These are phyloP conservation scores for Dinomys branickii DNA, from an alignment of 2,113 vertebrate species.

Conservation along the genomic window DNA sequence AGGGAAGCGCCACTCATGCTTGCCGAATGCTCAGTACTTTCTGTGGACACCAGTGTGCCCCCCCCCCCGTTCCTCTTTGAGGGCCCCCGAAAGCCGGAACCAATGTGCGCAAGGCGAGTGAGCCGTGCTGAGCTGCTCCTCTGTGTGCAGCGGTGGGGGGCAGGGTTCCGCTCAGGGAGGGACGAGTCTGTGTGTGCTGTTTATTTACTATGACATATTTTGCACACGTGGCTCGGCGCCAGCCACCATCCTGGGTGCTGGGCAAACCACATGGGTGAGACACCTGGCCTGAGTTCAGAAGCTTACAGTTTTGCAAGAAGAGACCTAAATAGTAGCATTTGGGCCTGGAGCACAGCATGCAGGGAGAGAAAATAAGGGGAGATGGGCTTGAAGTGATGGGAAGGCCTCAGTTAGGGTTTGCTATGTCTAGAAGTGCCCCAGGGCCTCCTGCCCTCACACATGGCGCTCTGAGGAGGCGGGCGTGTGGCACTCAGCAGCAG, in stretches of 20 bases:
- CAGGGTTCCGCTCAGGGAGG: not conserved
- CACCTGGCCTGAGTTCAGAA: not conserved
- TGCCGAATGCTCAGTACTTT: not conserved
- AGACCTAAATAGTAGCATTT: not conserved
- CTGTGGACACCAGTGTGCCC: not conserved
- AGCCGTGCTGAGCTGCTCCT: not conserved
- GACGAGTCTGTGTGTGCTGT: not conserved
- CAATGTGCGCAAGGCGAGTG: not conserved
- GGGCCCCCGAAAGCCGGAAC: not conserved
- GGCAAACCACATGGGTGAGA: not conserved
- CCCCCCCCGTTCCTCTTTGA: not conserved
- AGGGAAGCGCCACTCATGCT: not conserved
- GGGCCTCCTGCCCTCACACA: not conserved
- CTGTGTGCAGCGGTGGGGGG: accelerated
- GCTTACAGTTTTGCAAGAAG: not conserved
- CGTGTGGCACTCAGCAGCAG: not conserved
- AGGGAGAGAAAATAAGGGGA: not conserved
- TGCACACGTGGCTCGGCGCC: not conserved
- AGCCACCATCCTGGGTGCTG: not conserved
- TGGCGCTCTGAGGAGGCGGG: not conserved
- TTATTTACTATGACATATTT: not conserved
- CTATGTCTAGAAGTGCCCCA: not conserved
- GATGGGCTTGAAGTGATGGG: not conserved
- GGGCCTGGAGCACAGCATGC: not conserved
- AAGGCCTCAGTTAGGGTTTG: not conserved